Base-by-base conservation (phyloP, 2,888 invertebrate genomes). In the Xylota sylvarum region DNA sequence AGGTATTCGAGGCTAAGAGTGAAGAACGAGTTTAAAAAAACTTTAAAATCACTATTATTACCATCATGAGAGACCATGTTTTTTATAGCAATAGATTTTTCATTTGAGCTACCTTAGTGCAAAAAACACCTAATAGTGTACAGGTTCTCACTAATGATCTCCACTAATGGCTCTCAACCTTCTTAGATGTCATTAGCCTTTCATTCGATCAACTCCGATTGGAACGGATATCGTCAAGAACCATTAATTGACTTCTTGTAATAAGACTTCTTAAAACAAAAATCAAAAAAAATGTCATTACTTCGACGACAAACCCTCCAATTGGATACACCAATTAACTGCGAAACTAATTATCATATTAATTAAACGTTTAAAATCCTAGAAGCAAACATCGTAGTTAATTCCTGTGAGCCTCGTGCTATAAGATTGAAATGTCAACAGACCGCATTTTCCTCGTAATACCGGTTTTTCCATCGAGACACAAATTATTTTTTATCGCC, bases 391-490 rank as follows among this genome's bases (percentile, higher is more conserved):
- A 37, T 65, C 23, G 27, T 76, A 27, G 65, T 48, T 58, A 48
- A 46, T 43, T 70, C 50, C 46, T 12, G 37, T 23, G n/a, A 67
- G 12, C 7, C 23, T 27, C 7, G 55, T 27, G 23, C 32, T 35
- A 17, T n/a, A n/a, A 52, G 23, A 43, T 0, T 14, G 9, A 76
- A 76, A 37, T 69, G 52, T 43, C 77, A 77, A 23, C 35, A 35
- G 60, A 52, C 58, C 14, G 10, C 37, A 52, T 62, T 60, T 69
- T 48, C 19, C 40, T 3, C 3, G 9, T 19, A 43, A 9, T 35
- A 56, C 74, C 43, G 43, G 69, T 62, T 58, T n/a, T 48, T 17
- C 9, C 9, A 62, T 64, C 37, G 4, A 23, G 27, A 62, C 27
- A 62, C 37, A 52, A 62, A 52, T 48, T 50, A 23, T 14, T 10